These are phyloP conservation scores for Sebastes nivosus DNA, from an alignment of 2,797 vertebrate genomes.

Conservation along the genomic window DNA sequence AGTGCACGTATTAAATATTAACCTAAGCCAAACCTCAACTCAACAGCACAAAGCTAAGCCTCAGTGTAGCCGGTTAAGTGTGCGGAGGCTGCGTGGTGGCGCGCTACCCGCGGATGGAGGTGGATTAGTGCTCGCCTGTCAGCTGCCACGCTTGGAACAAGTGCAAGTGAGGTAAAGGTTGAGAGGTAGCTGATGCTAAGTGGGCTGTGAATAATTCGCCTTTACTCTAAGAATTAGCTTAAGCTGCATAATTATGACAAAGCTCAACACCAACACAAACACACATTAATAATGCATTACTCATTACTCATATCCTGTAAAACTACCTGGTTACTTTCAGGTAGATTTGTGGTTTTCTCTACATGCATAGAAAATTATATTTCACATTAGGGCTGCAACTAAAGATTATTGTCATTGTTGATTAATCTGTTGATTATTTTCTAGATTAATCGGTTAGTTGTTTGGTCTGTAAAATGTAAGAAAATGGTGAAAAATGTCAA, in stretches of 20 bases:
- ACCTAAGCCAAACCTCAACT: slow-evolving; percentile 37
- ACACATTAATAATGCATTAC: neutral
- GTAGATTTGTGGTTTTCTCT: neutral
- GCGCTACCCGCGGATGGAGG: neutral
- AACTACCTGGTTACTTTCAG: neutral
- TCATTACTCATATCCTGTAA: neutral
- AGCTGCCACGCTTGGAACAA: slow-evolving; percentile 22
- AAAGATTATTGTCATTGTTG: too few relatives aligned
- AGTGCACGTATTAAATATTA: slow-evolving; percentile 61
- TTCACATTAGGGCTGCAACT: too few relatives aligned
- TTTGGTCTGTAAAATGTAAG: too few relatives aligned
- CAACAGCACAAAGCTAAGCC: neutral
- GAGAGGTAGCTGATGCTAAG: slow-evolving; percentile 34
- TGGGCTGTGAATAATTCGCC: slow-evolving; percentile 35
- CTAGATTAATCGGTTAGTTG: too few relatives aligned
- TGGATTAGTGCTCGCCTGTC: slow-evolving; percentile 38
- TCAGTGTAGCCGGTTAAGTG: neutral
- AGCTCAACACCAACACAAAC: slow-evolving; percentile 23
- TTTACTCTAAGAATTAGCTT: slow-evolving; percentile 33
- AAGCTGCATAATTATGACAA: slow-evolving; percentile 31
- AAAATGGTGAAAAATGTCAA: too few relatives aligned
- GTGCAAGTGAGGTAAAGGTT: slow-evolving; percentile 38
- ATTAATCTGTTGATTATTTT: too few relatives aligned
- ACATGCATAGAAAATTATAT: neutral
- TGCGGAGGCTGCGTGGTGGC: slow-evolving; percentile 6